phyloP scores from a whole-genome alignment of 1,140 invertebrate species.

The Heliothis subflexa region DNA sequence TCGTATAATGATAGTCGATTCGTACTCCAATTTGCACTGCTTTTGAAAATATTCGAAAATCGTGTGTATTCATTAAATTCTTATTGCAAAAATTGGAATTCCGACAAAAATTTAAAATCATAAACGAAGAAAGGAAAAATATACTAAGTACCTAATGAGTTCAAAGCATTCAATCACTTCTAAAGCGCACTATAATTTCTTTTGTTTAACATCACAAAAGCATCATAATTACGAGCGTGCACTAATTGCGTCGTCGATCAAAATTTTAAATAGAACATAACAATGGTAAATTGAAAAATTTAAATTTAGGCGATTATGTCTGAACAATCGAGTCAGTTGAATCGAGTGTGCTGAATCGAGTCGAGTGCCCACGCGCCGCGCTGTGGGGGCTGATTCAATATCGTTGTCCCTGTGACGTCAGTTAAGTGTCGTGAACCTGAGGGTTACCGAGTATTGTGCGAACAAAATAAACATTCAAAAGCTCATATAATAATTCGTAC shows the following conservation, averaged over 20 bases:
- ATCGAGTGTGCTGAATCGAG: constrained; percentile 54
- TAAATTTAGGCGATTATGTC: constrained; percentile 70
- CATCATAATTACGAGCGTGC: constrained; percentile 47
- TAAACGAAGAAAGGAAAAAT: no score
- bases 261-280: constrained; percentile 55
- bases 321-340: constrained; percentile 65
- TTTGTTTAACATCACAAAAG: constrained; percentile 45
- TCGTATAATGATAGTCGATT: neutral
- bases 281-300: constrained; percentile 69
- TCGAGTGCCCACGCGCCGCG: constrained; percentile 69
- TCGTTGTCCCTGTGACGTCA: constrained; percentile 52
- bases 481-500: neutral
- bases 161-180: constrained; percentile 11
- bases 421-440: constrained; percentile 33
- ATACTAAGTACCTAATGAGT: neutral
- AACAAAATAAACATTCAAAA: constrained; percentile 2
- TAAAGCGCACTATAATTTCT: constrained; percentile 44
- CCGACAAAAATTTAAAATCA: no score
- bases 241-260: constrained; percentile 61
- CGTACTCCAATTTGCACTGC: neutral
- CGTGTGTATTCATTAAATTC: no score
- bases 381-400: constrained; percentile 57
- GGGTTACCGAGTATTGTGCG: constrained; percentile 41
- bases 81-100: no score
- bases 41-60: neutral